A percentile compares a stretch with the other conserved stretches of the same genome.
Conservation (phyloP, 2,797 vertebrate species). For the Gorsachius magnificus region DNA sequence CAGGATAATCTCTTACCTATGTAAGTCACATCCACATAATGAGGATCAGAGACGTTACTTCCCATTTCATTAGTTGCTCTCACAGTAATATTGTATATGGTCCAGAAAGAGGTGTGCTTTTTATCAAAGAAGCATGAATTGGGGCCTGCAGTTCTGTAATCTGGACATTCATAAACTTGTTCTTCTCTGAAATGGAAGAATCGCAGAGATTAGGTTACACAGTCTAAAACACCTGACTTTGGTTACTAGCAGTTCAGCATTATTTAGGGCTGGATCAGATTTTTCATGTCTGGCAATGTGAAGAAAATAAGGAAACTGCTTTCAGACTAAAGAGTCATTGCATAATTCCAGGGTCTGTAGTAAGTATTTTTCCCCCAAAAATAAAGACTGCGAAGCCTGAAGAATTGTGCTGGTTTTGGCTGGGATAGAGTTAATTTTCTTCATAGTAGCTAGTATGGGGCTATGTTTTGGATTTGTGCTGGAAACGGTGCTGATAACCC, state of each 20-base stretch:
- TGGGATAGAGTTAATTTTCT: no score
- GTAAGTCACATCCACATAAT: constrained; percentile 86
- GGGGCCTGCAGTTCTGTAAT: constrained; percentile 86
- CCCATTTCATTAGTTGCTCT: constrained; percentile 87
- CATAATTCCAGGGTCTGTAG: neutral
- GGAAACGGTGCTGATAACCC: no score
- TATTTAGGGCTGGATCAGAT: neutral
- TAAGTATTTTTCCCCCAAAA: neutral
- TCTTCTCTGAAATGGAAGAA: constrained; percentile 71
- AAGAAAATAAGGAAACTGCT: neutral
- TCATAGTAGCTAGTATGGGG: no score
- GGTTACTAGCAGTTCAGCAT: neutral
- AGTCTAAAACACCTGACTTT: neutral
- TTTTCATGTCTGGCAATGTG: neutral
- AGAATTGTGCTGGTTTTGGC: neutral
- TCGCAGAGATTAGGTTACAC: neutral
- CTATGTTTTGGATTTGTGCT: no score
- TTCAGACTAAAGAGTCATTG: neutral
- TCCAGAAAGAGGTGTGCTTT: constrained; percentile 88
- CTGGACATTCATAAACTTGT: constrained; percentile 84
- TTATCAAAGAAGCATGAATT: constrained; percentile 95
- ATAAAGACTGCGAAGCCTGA: neutral
- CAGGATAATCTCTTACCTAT: constrained; percentile 80
- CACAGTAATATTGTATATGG: constrained; percentile 88
- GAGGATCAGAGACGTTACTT: constrained; percentile 81